phyloP scores from a whole-genome alignment of 2,888 invertebrate species.

The Quadroppia sp. region DNA sequence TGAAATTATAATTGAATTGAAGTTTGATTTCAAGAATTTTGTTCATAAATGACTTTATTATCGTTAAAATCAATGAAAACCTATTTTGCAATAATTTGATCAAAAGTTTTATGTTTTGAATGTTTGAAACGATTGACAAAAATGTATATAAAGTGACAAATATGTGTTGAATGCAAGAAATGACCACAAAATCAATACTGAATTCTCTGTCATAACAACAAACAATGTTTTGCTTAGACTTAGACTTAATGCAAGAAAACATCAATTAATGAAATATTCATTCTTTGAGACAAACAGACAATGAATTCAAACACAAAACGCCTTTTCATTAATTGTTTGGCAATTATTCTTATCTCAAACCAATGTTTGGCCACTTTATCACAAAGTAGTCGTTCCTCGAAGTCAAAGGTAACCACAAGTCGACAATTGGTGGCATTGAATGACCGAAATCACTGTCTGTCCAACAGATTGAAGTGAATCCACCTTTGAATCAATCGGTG shows the following conservation, averaged over 20 bases:
- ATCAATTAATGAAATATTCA: background rate
- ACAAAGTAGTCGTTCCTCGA: background rate
- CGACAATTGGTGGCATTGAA: background rate
- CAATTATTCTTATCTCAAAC: background rate
- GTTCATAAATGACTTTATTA: too few species aligned
- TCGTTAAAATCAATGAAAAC: too few species aligned
- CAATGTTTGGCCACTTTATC: slow-evolving; percentile 33
- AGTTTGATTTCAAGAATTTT: too few species aligned
- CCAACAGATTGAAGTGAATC: slow-evolving; percentile 36
- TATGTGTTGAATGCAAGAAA: too few species aligned
- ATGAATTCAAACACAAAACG: background rate
- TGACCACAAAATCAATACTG: background rate
- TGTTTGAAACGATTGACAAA: too few species aligned
- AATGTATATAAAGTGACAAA: too few species aligned
- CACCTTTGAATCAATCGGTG: slow-evolving; percentile 58
- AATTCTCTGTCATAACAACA: background rate
- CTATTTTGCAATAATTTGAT: too few species aligned
- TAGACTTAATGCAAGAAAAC: background rate
- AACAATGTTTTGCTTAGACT: background rate
- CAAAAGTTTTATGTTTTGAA: too few species aligned
- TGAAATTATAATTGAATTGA: too few species aligned
- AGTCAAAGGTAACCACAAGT: background rate
- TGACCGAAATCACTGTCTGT: background rate
- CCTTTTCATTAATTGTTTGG: slow-evolving; percentile 19
- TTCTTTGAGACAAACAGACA: background rate